A percentile compares a stretch with the other conserved stretches of the same genome.
Conservation (phyloP, 2,888 invertebrate species). For the Danaus chrysippus region DNA sequence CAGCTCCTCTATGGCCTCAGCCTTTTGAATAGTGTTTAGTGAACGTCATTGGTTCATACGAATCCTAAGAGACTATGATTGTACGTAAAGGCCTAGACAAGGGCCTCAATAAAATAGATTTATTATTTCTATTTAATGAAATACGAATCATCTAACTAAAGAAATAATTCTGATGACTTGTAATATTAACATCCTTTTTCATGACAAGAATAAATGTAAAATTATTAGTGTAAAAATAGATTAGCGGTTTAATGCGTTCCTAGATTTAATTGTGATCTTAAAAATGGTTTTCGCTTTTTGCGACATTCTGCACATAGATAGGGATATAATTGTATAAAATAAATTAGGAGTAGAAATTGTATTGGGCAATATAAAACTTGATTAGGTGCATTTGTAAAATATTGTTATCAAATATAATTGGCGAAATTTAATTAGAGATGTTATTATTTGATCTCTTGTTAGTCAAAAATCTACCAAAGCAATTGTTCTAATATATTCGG, state of each 20-base stretch:
- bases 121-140: constrained; percentile 16
- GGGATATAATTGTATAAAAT: constrained; percentile 32
- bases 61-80: constrained; percentile 14
- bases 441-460: constrained; percentile 34
- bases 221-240: constrained; percentile 29
- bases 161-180: constrained; percentile 14
- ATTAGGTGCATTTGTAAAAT: constrained; percentile 30
- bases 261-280: constrained; percentile 34
- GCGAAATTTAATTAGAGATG: constrained; percentile 26
- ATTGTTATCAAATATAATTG: constrained; percentile 33
- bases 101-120: constrained; percentile 18
- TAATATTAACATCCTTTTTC: constrained; percentile 14
- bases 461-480: constrained; percentile 60
- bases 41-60: constrained; percentile 3
- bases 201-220: constrained; percentile 29
- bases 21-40: constrained; percentile 46
- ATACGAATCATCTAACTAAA: constrained; percentile 18
- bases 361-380: constrained; percentile 19
- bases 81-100: constrained; percentile 22
- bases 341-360: constrained; percentile 24
- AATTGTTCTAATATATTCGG: constrained; percentile 33
- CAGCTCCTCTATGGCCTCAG: constrained; percentile 61
- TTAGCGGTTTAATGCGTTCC: constrained; percentile 33
- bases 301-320: constrained; percentile 27
- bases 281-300: constrained; percentile 19